These are phyloP conservation scores for Sicus ferrugineus DNA, from an alignment of 2,888 invertebrate species.

Conservation along the genomic window DNA sequence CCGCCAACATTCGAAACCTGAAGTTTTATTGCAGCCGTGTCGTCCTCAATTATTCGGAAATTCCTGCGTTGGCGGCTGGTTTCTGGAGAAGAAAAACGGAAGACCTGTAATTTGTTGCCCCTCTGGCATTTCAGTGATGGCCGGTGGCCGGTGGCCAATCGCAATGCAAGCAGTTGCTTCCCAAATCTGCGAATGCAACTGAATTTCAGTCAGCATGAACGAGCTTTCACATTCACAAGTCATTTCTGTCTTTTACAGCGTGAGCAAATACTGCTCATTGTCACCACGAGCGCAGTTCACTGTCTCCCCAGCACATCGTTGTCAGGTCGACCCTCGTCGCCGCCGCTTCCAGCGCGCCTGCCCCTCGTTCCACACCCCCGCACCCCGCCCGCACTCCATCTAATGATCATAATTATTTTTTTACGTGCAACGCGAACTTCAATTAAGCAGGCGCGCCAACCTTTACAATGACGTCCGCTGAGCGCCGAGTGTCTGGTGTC, in stretches of 20 bases:
- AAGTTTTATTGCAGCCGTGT: conserved; percentile 23
- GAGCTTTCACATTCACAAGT: background rate
- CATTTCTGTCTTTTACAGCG: too few relatives aligned
- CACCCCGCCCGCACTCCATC: conserved; percentile 2
- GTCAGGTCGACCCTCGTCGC: too few relatives aligned
- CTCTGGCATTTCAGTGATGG: background rate
- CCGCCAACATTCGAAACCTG: conserved; percentile 5
- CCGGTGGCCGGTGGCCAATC: too few relatives aligned
- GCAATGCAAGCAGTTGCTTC: too few relatives aligned
- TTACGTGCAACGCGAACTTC: conserved; percentile 38
- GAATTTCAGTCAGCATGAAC: background rate
- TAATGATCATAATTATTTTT: conserved; percentile 34
- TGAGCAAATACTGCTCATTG: too few relatives aligned
- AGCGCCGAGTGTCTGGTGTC: background rate
- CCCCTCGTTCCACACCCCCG: background rate
- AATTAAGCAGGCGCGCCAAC: conserved; percentile 55
- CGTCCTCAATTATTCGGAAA: conserved; percentile 18
- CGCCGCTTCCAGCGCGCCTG: background rate
- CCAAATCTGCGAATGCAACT: too few relatives aligned
- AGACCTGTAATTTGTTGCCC: conserved; percentile 57
- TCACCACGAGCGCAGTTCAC: too few relatives aligned
- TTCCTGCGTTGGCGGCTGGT: background rate
- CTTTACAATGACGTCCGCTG: conserved; percentile 37
- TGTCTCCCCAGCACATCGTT: too few relatives aligned
- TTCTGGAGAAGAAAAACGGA: conserved; percentile 33